Evolutionary conservation across 2,113 vertebrate genomes (phyloP).

Genomic region (Craseonycteris thonglongyai): DNA sequence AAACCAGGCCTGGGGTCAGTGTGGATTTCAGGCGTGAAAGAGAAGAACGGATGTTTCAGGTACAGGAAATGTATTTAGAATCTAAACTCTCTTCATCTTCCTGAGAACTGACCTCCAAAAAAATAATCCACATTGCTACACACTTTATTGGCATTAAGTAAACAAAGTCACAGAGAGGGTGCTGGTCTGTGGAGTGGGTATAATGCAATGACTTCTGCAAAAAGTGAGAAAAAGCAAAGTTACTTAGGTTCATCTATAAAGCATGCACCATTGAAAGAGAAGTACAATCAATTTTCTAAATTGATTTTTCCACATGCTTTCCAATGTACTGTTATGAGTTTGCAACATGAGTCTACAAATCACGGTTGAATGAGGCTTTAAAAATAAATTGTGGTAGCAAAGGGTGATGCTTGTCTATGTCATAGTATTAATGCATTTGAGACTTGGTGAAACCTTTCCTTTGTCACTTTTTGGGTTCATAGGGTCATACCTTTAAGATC

Average conservation of each 20-base stretch:
- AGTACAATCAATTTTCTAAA: not conserved
- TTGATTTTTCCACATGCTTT: not conserved
- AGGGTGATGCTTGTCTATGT: not conserved
- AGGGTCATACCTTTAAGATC: not conserved
- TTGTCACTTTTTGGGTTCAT: not conserved
- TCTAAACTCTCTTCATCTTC: not conserved
- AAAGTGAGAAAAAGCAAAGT: not conserved
- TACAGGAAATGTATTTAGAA: constrained; percentile 22
- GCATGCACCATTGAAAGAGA: not conserved
- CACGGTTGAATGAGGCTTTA: not conserved
- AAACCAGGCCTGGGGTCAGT: constrained; percentile 57
- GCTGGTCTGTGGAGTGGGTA: not conserved
- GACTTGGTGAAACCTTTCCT: not conserved
- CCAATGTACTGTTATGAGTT: not conserved
- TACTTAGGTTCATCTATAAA: constrained; percentile 32
- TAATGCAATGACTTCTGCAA: not conserved
- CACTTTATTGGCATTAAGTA: constrained; percentile 6
- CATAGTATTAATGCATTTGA: not conserved
- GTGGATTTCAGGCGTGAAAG: constrained; percentile 56
- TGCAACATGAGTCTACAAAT: not conserved
- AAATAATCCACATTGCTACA: not conserved
- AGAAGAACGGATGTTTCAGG: constrained; percentile 57
- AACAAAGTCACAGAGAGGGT: not conserved
- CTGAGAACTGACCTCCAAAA: constrained; percentile 10
- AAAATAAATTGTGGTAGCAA: not conserved